These are phyloP conservation scores for Agrotis ipsilon DNA, from an alignment of 2,888 invertebrate genomes.

Conservation along the genomic window DNA sequence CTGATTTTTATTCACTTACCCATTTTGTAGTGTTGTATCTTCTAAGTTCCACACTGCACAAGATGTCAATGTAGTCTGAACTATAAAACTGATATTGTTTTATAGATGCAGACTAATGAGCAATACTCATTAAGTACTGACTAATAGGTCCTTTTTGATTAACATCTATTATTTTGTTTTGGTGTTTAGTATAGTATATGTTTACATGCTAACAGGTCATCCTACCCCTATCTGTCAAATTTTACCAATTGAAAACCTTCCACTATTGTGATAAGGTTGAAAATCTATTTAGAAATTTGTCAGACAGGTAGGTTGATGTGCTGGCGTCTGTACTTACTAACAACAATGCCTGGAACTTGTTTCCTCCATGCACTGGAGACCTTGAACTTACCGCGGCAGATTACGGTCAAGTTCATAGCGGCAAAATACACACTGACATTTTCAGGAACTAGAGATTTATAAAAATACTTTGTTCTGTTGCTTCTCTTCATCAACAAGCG, in stretches of 20 bases:
- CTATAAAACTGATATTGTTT: neutral
- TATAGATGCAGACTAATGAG: neutral
- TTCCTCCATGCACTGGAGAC: constrained; percentile 15
- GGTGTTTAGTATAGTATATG: neutral
- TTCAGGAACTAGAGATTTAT: neutral
- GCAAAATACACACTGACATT: constrained; percentile 5
- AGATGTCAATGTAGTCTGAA: neutral
- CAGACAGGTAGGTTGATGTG: too few species aligned
- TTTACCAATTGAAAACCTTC: too few species aligned
- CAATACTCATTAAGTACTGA: constrained; percentile 7
- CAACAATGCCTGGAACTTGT: constrained; percentile 17
- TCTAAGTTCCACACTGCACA: constrained; percentile 1
- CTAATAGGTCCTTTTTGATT: neutral
- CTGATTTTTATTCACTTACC: constrained; percentile 54
- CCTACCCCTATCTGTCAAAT: too few species aligned
- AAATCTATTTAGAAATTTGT: too few species aligned
- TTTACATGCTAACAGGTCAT: too few species aligned
- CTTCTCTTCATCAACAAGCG: neutral
- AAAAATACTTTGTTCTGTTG: neutral
- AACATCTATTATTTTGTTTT: neutral
- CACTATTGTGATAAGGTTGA: too few species aligned
- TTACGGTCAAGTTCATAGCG: constrained; percentile 20
- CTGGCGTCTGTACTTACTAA: neutral
- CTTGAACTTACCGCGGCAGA: constrained; percentile 26
- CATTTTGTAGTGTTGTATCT: constrained; percentile 2